Percentiles rank a stretch among this genome's conserved stretches.
phyloP scores from a whole-genome alignment of 2,797 vertebrate genomes.

The Anolis apletophallus region DNA sequence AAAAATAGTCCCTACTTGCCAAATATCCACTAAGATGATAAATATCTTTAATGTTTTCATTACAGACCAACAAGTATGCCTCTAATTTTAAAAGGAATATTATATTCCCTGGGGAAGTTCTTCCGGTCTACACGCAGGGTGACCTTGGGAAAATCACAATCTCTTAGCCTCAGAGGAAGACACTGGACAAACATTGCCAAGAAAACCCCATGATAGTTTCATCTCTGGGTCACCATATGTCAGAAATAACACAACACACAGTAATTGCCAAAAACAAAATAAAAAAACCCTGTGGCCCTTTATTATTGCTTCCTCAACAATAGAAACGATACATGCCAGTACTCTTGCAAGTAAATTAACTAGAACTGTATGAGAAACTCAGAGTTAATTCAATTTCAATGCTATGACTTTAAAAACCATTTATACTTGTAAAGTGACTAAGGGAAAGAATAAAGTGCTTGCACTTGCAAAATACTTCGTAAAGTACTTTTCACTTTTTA shows the following conservation, averaged over 20 bases:
- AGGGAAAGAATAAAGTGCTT: neutral
- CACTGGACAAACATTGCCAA: too few species aligned
- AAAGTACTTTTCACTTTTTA: neutral
- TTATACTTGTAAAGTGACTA: neutral
- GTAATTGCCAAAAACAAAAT: too few species aligned
- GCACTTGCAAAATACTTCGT: neutral
- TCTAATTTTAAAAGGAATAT: slow-evolving; percentile 17
- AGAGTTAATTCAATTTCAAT: neutral
- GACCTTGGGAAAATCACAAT: too few species aligned
- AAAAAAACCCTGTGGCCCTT: neutral
- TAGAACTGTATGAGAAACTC: neutral
- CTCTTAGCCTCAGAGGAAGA: too few species aligned
- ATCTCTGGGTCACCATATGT: too few species aligned
- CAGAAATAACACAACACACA: too few species aligned
- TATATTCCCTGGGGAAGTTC: neutral
- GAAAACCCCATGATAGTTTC: too few species aligned
- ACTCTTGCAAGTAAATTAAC: neutral
- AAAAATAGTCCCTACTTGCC: slow-evolving; percentile 47
- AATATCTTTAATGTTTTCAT: slow-evolving; percentile 37
- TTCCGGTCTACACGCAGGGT: neutral
- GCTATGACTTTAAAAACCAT: neutral
- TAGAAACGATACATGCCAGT: neutral
- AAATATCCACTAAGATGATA: slow-evolving; percentile 41
- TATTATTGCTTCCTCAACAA: neutral
- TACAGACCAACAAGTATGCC: slow-evolving; percentile 49